phyloP scores from a whole-genome alignment of 2,888 invertebrate genomes.

The Netelia fuscicornis region DNA sequence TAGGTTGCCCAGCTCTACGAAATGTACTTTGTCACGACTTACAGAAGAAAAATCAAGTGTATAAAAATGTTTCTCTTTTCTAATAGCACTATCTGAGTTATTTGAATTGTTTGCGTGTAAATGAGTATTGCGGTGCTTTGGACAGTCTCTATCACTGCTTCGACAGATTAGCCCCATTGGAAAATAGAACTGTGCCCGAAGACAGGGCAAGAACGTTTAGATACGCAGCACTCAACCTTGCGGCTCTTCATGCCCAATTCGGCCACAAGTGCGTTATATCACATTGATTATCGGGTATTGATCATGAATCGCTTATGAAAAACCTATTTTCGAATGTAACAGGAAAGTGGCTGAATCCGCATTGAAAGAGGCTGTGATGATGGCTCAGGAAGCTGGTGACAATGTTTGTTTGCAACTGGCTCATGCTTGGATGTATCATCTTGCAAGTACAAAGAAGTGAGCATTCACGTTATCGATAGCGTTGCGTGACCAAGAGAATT shows the following conservation, averaged over 20 bases:
- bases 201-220: conserved; percentile 90
- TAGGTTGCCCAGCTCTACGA: conserved; percentile 85
- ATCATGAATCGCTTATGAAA: neutral
- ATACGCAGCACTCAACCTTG: conserved; percentile 96
- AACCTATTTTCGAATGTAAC: conserved; percentile 74
- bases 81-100: conserved; percentile 95
- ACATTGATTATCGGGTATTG: conserved; percentile 66
- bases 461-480: conserved; percentile 48
- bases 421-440: conserved; percentile 92
- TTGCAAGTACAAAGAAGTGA: conserved; percentile 85
- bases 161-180: conserved; percentile 87
- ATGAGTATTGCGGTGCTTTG: conserved; percentile 94
- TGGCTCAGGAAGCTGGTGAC: conserved; percentile 95
- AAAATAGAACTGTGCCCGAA: conserved; percentile 84
- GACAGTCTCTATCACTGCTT: conserved; percentile 94
- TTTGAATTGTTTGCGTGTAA: conserved; percentile 94
- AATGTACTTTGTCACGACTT: conserved; percentile 7
- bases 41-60: conserved; percentile 10
- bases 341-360: conserved; percentile 92
- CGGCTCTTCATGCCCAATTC: conserved; percentile 94
- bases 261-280: conserved; percentile 88
- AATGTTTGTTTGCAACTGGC: conserved; percentile 94
- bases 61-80: conserved; percentile 53
- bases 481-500: conserved; percentile 14
- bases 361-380: conserved; percentile 94